These are phyloP conservation scores for Cardiocondyla obscurior DNA, from an alignment of 1,140 invertebrate genomes.

Conservation along the genomic window DNA sequence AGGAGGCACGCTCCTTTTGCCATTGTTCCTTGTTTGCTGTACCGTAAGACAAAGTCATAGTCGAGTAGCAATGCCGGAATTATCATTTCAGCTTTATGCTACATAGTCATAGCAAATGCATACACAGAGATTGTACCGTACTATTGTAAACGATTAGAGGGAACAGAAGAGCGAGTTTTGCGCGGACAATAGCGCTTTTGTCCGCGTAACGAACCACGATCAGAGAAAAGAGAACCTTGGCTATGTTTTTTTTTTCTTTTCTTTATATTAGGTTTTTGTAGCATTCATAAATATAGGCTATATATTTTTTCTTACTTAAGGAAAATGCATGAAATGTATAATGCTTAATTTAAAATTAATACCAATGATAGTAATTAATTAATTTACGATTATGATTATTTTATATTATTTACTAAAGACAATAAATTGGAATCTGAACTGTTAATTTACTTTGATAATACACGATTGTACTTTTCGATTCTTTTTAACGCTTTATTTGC, in stretches of 20 bases:
- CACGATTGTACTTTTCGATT: too few relatives aligned
- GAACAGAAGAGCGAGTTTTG: background rate
- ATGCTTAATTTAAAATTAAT: background rate
- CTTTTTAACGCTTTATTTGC: background rate
- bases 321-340: background rate
- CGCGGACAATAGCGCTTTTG: constrained; percentile 10
- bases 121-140: constrained; percentile 53
- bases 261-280: background rate
- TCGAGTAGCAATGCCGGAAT: constrained; percentile 27
- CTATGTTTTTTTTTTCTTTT: background rate
- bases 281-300: background rate
- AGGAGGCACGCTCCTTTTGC: constrained; percentile 4
- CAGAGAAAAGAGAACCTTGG: constrained; percentile 9
- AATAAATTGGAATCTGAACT: too few relatives aligned
- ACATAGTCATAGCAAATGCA: constrained; percentile 44
- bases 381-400: too few relatives aligned
- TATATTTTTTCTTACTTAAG: background rate
- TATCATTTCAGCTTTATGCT: constrained; percentile 62
- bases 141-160: constrained; percentile 44
- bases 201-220: constrained; percentile 42
- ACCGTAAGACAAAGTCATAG: constrained; percentile 42
- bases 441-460: too few relatives aligned
- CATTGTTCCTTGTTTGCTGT: constrained; percentile 55
- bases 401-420: too few relatives aligned
- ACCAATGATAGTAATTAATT: background rate